phyloP scores from a whole-genome alignment of 2,797 vertebrate genomes.

The Malacoraja senta region DNA sequence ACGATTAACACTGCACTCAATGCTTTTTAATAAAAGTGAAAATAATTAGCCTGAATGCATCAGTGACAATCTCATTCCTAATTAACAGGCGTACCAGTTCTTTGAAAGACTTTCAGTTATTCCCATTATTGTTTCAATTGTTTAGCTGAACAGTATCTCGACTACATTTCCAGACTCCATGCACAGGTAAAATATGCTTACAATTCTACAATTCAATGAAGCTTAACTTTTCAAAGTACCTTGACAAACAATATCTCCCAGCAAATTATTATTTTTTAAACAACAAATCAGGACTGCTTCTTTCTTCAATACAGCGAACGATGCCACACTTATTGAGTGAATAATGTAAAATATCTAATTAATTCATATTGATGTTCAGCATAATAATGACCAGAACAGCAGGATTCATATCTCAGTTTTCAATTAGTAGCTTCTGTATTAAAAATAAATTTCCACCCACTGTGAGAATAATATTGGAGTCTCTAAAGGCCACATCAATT shows the following conservation, averaged over 20 bases:
- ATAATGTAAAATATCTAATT: conserved; percentile 27
- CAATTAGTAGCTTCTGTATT: conserved; percentile 28
- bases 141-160: not conserved
- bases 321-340: conserved; percentile 11
- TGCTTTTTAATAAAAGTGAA: not conserved
- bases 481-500: conserved; percentile 12
- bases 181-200: not conserved
- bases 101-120: not conserved
- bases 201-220: conserved; percentile 13
- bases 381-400: not conserved
- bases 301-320: not conserved
- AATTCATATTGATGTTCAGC: conserved; percentile 34
- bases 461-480: conserved; percentile 29
- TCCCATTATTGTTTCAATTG: not conserved
- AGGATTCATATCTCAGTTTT: conserved; percentile 26
- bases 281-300: not conserved
- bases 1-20: too few species aligned
- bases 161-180: not conserved
- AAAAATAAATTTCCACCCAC: conserved; percentile 30
- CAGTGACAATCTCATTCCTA: not conserved
- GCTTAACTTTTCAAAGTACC: not conserved
- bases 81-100: not conserved
- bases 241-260: not conserved
- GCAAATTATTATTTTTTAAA: not conserved
- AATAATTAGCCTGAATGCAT: not conserved